phyloP scores from a whole-genome alignment of 2,113 vertebrate species.

The Tyto alba region DNA sequence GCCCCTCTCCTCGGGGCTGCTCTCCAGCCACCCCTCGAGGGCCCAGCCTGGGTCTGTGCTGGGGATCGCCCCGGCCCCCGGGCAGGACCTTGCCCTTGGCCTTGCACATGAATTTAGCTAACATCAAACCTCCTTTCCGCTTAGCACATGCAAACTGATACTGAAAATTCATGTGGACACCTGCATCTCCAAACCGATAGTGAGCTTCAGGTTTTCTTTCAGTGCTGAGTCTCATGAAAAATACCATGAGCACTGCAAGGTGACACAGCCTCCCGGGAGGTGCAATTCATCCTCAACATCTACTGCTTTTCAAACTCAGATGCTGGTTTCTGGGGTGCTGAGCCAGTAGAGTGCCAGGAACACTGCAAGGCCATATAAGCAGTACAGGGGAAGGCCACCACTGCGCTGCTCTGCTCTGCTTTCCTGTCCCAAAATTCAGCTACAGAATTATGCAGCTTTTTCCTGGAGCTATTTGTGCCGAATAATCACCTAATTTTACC shows the following conservation, averaged over 20 bases:
- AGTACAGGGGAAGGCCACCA: accelerated
- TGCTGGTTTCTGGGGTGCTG: not conserved
- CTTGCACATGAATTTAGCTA: not conserved
- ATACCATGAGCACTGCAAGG: not conserved
- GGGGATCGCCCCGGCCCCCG: accelerated
- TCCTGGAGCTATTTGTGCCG: not conserved
- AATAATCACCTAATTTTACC: not conserved
- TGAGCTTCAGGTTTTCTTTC: not conserved
- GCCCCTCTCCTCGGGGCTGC: not conserved
- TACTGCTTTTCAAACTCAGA: not conserved
- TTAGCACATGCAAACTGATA: not conserved
- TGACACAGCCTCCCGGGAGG: not conserved
- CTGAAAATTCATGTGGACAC: not conserved
- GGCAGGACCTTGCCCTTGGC: not conserved
- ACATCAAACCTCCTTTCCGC: not conserved
- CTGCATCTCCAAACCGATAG: not conserved
- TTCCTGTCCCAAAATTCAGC: not conserved
- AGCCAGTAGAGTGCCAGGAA: not conserved
- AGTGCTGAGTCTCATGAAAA: not conserved
- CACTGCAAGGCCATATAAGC: not conserved
- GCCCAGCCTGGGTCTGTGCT: too few relatives aligned
- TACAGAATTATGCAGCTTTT: not conserved
- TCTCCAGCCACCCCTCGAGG: not conserved
- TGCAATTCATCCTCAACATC: not conserved
- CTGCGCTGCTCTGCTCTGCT: too few relatives aligned